These are phyloP conservation scores for Acropternis orthonyx DNA, from an alignment of 2,797 vertebrate species.

Conservation along the genomic window DNA sequence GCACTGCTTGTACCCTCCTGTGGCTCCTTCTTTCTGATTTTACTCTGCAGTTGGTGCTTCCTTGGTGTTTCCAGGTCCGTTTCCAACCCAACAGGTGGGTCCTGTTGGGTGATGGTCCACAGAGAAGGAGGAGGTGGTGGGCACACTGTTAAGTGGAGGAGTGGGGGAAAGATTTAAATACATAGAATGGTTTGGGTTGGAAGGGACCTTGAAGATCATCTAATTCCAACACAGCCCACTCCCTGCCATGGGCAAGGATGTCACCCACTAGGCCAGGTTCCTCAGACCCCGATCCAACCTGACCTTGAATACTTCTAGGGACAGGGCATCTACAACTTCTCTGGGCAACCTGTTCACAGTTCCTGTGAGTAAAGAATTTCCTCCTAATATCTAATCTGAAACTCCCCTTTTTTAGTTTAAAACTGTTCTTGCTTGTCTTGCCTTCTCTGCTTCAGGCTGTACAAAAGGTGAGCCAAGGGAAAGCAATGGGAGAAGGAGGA, in stretches of 20 bases:
- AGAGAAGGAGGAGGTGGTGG: not conserved
- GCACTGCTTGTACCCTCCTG: not conserved
- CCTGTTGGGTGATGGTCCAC: rapidly evolving
- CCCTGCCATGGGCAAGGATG: not conserved
- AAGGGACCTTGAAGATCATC: not conserved
- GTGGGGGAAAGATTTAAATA: not conserved
- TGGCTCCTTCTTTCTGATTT: not conserved
- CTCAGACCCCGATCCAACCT: not conserved
- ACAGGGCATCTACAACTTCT: not conserved
- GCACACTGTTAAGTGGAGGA: not conserved
- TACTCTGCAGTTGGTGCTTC: not conserved
- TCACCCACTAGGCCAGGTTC: not conserved
- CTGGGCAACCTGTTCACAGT: not conserved
- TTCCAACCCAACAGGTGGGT: too few relatives aligned
- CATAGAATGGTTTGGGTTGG: not conserved
- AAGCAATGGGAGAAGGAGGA: not conserved
- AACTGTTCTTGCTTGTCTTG: not conserved
- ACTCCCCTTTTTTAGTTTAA: not conserved
- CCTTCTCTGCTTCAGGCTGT: not conserved
- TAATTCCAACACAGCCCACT: not conserved
- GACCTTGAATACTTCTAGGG: not conserved
- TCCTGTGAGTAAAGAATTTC: not conserved
- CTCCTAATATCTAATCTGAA: not conserved
- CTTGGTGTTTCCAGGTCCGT: not conserved
- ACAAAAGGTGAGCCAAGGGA: not conserved